These are phyloP conservation scores for Zalophus californianus DNA, from an alignment of 2,797 vertebrate genomes.

Conservation along the genomic window DNA sequence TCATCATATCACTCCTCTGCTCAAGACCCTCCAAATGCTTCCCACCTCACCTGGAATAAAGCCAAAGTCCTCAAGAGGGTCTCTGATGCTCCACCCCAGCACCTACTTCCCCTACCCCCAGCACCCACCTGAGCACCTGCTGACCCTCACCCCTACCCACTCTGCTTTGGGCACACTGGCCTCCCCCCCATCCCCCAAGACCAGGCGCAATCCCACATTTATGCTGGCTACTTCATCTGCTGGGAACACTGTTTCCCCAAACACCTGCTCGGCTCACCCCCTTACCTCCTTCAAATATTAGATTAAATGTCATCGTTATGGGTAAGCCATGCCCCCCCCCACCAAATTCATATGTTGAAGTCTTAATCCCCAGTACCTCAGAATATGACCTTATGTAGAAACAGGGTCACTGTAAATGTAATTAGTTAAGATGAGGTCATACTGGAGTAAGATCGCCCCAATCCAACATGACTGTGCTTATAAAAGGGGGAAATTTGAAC, in stretches of 20 bases:
- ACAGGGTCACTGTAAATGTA: not conserved
- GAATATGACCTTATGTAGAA: not conserved
- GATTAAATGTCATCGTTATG: not conserved
- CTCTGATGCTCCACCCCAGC: not conserved
- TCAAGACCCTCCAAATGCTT: not conserved
- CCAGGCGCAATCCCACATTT: not conserved
- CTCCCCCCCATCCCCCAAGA: not conserved
- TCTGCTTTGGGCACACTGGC: not conserved
- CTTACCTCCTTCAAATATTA: not conserved
- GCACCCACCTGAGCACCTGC: not conserved
- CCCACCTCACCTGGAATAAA: not conserved
- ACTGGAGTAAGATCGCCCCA: not conserved
- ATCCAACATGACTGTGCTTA: not conserved
- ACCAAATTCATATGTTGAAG: not conserved
- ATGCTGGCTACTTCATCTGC: not conserved
- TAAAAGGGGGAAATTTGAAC: not conserved
- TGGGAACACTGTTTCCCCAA: not conserved
- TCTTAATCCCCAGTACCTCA: not conserved
- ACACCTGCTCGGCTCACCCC: not conserved
- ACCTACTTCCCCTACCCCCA: not conserved
- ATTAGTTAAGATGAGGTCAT: not conserved
- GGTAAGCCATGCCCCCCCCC: not conserved
- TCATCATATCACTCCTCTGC: not conserved
- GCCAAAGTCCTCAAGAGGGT: not conserved
- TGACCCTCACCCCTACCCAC: accelerated